These are phyloP conservation scores for Brachyptera risi DNA, from an alignment of 2,888 invertebrate genomes.

Conservation along the genomic window DNA sequence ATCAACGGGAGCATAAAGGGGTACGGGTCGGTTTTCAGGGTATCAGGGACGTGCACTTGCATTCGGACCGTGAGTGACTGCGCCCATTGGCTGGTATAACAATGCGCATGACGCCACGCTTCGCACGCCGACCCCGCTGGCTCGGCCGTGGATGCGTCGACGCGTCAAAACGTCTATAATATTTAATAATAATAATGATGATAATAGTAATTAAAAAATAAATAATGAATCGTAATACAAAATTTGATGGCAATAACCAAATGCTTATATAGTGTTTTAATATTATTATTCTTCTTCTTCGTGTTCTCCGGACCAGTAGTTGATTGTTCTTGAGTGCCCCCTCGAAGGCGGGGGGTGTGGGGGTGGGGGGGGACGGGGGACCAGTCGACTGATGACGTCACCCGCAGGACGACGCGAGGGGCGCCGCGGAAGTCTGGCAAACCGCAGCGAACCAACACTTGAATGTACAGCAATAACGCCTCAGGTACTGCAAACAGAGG, in stretches of 20 bases:
- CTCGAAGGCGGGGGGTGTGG: slow-evolving; percentile 3
- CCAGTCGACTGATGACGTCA: neutral
- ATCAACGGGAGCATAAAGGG: neutral
- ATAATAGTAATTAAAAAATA: slow-evolving; percentile 22
- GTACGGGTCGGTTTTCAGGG: neutral
- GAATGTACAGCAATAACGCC: slow-evolving; percentile 53
- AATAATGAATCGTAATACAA: slow-evolving; percentile 30
- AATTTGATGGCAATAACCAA: slow-evolving; percentile 33
- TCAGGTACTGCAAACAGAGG: slow-evolving; percentile 58
- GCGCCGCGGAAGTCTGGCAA: slow-evolving; percentile 2
- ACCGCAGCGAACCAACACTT: slow-evolving; percentile 36
- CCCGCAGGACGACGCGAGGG: neutral
- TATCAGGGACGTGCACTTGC: slow-evolving; percentile 26
- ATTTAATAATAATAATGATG: slow-evolving; percentile 28
- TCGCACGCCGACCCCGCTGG: slow-evolving; percentile 1
- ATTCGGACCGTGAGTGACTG: slow-evolving; percentile 23
- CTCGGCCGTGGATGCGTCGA: slow-evolving; percentile 2
- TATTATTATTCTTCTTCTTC: slow-evolving; percentile 15
- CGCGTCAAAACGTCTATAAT: slow-evolving; percentile 32
- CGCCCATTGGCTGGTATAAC: slow-evolving; percentile 3
- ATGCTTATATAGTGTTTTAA: slow-evolving; percentile 30
- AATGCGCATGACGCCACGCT: neutral
- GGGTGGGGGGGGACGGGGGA: slow-evolving; percentile 5
- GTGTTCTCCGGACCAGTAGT: slow-evolving; percentile 13
- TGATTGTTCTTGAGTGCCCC: slow-evolving; percentile 14